Conservation (phyloP, 2,113 vertebrate genomes). For the Acinonyx jubatus region DNA sequence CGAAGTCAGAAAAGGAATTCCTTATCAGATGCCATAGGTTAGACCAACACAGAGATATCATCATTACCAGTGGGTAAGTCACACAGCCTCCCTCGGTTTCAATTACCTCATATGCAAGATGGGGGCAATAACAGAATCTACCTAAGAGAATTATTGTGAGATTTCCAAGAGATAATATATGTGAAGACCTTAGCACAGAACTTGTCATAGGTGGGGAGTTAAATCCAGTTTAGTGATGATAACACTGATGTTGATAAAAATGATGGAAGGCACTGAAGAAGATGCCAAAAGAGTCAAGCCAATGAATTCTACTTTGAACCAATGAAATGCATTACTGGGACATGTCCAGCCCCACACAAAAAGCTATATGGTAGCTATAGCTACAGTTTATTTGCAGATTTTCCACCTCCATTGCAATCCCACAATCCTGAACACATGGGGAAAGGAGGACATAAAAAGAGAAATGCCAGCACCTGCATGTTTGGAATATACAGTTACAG, state of each 20-base stretch:
- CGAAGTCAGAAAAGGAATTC: slow-evolving; percentile 25
- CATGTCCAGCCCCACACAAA: not conserved
- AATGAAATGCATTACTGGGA: not conserved
- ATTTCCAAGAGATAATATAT: not conserved
- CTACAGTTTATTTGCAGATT: not conserved
- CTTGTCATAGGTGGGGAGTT: not conserved
- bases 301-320: not conserved
- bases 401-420: not conserved
- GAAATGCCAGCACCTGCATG: not conserved
- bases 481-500: not conserved
- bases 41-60: not conserved
- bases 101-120: not conserved
- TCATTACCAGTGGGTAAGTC: not conserved
- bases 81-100: not conserved
- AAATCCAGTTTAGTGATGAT: slow-evolving; percentile 2
- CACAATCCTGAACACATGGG: not conserved
- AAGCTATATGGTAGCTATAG: not conserved
- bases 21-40: not conserved
- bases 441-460: not conserved
- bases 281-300: not conserved
- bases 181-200: not conserved
- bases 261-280: not conserved
- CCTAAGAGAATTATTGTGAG: not conserved
- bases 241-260: not conserved
- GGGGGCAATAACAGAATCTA: not conserved